phyloP scores from a whole-genome alignment of 1,140 invertebrate genomes.

The Trachelipus rathkii region DNA sequence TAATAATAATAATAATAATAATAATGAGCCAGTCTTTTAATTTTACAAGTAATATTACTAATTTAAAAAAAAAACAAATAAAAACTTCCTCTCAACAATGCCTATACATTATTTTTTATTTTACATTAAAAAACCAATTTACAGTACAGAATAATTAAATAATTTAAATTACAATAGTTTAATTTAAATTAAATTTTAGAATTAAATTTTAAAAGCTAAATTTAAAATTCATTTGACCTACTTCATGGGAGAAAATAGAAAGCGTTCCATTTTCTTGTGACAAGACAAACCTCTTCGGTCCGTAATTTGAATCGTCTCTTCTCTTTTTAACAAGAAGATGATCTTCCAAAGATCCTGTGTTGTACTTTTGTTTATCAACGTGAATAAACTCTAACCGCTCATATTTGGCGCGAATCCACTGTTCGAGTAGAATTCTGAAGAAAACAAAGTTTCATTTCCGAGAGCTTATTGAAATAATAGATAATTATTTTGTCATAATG shows the following conservation, averaged over 20 bases:
- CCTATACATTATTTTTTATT: too few relatives aligned
- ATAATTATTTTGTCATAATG: too few relatives aligned
- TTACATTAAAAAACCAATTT: too few relatives aligned
- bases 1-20: too few relatives aligned
- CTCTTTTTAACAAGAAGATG: constrained; percentile 78
- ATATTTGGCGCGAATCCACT: constrained; percentile 89
- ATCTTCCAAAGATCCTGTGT: constrained; percentile 73
- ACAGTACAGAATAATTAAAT: too few relatives aligned
- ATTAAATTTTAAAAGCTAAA: too few relatives aligned
- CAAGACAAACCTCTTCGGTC: constrained; percentile 76
- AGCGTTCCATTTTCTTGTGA: constrained; percentile 46
- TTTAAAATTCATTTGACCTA: constrained; percentile 37
- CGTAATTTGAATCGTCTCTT: constrained; percentile 71
- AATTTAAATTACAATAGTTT: too few relatives aligned
- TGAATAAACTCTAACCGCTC: constrained; percentile 80
- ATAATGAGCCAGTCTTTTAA: too few relatives aligned
- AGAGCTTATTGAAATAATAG: not conserved
- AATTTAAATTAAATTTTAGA: too few relatives aligned
- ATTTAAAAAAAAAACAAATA: too few relatives aligned
- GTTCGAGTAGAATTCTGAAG: constrained; percentile 75
- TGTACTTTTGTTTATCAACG: constrained; percentile 66
- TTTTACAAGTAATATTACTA: too few relatives aligned
- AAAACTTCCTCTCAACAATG: too few relatives aligned
- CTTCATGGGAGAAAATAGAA: constrained; percentile 68
- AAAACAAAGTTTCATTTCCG: not conserved